These are phyloP conservation scores for Myotis lucifugus DNA, from an alignment of 2,113 vertebrate genomes.

Conservation along the genomic window DNA sequence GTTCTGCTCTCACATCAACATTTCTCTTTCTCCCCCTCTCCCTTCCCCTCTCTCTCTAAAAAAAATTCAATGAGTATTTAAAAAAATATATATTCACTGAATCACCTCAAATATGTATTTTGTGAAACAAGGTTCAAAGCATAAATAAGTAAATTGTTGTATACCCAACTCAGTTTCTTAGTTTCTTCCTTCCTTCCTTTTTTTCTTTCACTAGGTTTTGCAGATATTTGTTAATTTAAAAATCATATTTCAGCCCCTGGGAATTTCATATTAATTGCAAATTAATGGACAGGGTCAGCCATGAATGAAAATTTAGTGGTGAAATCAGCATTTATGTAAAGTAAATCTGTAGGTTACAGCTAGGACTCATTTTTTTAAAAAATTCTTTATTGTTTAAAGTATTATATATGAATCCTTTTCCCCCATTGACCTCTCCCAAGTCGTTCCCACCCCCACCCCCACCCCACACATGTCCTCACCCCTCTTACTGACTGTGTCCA, in stretches of 20 bases:
- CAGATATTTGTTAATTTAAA: constrained; percentile 38
- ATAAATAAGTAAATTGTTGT: constrained; percentile 11
- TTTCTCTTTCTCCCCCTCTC: too few species aligned
- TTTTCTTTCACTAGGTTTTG: not conserved
- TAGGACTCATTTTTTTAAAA: not conserved
- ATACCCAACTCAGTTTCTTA: not conserved
- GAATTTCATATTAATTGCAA: constrained; percentile 40
- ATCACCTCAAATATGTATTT: constrained; percentile 34
- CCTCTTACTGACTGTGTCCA: too few species aligned
- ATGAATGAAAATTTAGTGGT: constrained; percentile 9
- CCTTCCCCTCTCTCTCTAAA: too few species aligned
- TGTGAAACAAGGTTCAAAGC: constrained; percentile 23
- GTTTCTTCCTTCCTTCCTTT: too few species aligned
- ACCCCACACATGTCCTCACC: too few species aligned
- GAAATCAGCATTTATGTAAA: constrained; percentile 31
- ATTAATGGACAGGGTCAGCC: not conserved
- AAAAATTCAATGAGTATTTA: too few species aligned
- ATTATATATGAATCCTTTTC: too few species aligned
- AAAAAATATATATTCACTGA: constrained; percentile 37
- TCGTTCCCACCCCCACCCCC: too few species aligned
- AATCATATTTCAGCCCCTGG: not conserved
- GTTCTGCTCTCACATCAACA: too few species aligned
- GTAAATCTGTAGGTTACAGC: constrained; percentile 1
- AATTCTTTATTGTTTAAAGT: too few species aligned
- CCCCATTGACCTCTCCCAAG: too few species aligned